Conservation (phyloP, 2,113 vertebrate species). For the Ranitomeya variabilis region DNA sequence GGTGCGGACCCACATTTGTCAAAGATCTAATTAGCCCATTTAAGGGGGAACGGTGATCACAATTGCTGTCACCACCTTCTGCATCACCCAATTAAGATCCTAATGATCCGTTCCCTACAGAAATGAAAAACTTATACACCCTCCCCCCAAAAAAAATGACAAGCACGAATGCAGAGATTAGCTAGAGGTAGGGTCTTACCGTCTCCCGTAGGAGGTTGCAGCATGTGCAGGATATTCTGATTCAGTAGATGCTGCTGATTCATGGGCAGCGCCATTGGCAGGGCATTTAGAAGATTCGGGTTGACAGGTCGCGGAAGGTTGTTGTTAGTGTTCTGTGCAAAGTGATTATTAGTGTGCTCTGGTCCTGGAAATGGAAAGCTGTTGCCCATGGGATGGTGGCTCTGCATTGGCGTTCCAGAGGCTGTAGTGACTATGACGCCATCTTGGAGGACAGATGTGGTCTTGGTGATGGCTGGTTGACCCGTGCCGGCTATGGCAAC, state of each 20-base stretch:
- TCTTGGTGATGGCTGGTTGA: constrained; percentile 82
- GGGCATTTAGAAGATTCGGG: constrained; percentile 78
- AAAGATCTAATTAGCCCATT: too few species aligned
- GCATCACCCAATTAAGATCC: too few species aligned
- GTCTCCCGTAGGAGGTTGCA: constrained; percentile 81
- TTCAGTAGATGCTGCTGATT: constrained; percentile 85
- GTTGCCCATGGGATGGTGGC: constrained; percentile 74
- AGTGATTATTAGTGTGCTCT: constrained; percentile 77
- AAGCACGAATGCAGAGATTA: background rate
- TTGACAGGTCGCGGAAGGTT: constrained; percentile 77
- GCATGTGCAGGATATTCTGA: constrained; percentile 83
- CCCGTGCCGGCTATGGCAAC: constrained; percentile 77
- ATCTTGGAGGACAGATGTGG: constrained; percentile 80
- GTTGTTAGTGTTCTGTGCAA: constrained; percentile 76
- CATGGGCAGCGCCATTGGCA: constrained; percentile 81
- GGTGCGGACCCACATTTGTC: too few species aligned
- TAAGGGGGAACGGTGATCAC: too few species aligned
- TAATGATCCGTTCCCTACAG: too few species aligned
- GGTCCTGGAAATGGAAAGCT: constrained; percentile 77
- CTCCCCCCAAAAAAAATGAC: background rate
- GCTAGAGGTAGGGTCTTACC: constrained; percentile 66
- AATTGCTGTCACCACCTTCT: too few species aligned
- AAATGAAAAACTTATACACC: too few species aligned
- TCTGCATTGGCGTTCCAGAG: constrained; percentile 74
- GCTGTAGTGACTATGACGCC: constrained; percentile 82